Percentiles rank a stretch among this genome's conserved stretches.
These are phyloP conservation scores for Forbesichthys papilliferus DNA, from an alignment of 2,113 vertebrate species.

Conservation along the genomic window DNA sequence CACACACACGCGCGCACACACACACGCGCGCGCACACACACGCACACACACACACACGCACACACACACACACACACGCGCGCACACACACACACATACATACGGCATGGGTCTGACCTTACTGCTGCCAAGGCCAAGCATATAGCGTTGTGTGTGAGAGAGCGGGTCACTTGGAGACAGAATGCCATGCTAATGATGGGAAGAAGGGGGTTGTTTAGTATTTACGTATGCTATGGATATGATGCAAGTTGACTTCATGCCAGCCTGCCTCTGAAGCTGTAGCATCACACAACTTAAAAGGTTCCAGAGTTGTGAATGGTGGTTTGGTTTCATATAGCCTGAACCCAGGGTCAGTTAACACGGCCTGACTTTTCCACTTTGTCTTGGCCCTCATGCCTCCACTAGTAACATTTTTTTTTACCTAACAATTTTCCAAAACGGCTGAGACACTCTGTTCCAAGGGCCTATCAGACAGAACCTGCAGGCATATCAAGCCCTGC, in stretches of 20 bases:
- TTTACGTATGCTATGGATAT: constrained; percentile 31
- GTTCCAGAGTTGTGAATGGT: too few relatives aligned
- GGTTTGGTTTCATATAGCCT: too few relatives aligned
- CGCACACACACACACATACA: constrained; percentile 17
- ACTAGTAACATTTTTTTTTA: constrained; percentile 8
- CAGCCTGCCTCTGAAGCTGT: neutral
- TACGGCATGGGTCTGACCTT: constrained; percentile 48
- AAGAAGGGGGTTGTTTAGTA: constrained; percentile 37
- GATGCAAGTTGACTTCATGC: neutral
- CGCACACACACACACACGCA: constrained; percentile 1
- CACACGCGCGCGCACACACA: constrained; percentile 23
- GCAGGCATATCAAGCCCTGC: constrained; percentile 36
- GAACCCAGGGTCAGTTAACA: too few relatives aligned
- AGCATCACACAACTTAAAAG: too few relatives aligned
- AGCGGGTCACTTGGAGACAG: constrained; percentile 45
- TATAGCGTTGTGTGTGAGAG: constrained; percentile 43
- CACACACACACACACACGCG: constrained; percentile 10
- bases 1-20: constrained; percentile 12
- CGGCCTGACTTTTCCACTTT: neutral
- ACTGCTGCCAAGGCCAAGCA: constrained; percentile 42
- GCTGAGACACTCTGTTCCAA: constrained; percentile 22
- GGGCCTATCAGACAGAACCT: constrained; percentile 31
- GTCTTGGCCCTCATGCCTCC: constrained; percentile 8
- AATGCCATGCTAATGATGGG: constrained; percentile 54
- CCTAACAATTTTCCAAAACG: neutral